phyloP scores from a whole-genome alignment of 2,888 invertebrate genomes.

The Diplazon laetatorius region DNA sequence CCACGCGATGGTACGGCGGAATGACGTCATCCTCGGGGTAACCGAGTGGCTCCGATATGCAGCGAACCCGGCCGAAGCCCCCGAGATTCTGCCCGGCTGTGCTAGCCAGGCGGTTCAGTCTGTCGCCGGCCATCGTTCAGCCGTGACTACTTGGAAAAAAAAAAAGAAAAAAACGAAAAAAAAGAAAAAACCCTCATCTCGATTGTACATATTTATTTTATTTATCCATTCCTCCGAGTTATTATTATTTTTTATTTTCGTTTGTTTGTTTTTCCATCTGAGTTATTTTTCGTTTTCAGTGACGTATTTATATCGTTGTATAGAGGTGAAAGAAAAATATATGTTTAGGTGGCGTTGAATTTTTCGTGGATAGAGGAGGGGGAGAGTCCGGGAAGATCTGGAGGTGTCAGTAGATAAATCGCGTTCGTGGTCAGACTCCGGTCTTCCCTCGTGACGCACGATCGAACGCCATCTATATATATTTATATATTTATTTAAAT shows the following conservation, averaged over 20 bases:
- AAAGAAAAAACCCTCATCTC: no score
- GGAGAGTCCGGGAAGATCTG: slow-evolving; percentile 11
- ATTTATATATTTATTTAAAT: no score
- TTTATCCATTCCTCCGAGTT: no score
- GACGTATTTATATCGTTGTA: no score
- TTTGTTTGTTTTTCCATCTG: no score
- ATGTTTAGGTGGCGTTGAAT: no score
- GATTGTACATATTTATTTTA: no score
- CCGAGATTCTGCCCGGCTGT: slow-evolving; percentile 66
- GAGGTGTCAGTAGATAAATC: slow-evolving; percentile 47
- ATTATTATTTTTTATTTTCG: no score
- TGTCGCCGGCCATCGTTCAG: slow-evolving; percentile 73
- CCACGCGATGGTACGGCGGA: slow-evolving; percentile 80
- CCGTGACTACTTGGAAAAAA: slow-evolving; percentile 66
- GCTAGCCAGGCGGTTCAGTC: slow-evolving; percentile 76
- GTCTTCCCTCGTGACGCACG: slow-evolving; percentile 37
- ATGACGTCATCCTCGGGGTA: slow-evolving; percentile 77
- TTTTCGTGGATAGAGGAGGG: slow-evolving; percentile 3
- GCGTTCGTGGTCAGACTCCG: slow-evolving; percentile 54
- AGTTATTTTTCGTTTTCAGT: no score
- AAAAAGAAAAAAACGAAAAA: no score
- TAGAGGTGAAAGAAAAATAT: no score
- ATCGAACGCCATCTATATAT: no score
- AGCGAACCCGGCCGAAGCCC: slow-evolving; percentile 73
- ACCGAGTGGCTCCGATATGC: slow-evolving; percentile 68